Conservation (phyloP, 2,113 vertebrate species). For the Lycaon pictus region DNA sequence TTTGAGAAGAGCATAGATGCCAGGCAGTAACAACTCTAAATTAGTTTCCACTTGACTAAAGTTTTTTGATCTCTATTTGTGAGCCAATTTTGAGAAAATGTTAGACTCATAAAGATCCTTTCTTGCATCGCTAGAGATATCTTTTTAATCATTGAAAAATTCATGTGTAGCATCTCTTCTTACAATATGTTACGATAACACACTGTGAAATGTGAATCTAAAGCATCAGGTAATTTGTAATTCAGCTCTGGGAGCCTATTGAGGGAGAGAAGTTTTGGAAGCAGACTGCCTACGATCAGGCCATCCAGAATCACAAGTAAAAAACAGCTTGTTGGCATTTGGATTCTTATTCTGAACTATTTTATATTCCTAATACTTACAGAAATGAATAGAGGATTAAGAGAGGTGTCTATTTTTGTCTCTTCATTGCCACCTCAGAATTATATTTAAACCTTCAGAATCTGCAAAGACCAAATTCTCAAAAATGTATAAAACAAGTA, state of each 20-base stretch:
- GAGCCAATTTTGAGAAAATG: conserved; percentile 56
- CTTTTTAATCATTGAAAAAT: conserved; percentile 73
- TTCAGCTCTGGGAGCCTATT: conserved; percentile 7
- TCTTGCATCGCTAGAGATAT: conserved; percentile 48
- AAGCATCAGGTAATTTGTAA: conserved; percentile 61
- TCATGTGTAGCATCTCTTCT: conserved; percentile 42
- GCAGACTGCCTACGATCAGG: conserved; percentile 12
- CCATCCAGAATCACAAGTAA: background rate
- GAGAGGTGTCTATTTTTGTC: background rate
- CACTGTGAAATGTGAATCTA: conserved; percentile 56
- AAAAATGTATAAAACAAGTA: background rate
- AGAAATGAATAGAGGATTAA: background rate
- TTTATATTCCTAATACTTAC: background rate
- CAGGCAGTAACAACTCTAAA: conserved; percentile 11
- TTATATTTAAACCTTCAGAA: background rate
- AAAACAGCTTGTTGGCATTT: background rate
- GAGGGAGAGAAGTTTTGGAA: background rate
- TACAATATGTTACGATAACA: conserved; percentile 16
- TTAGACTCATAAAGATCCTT: conserved; percentile 44
- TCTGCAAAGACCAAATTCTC: background rate
- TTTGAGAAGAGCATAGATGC: background rate
- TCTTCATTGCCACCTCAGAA: background rate
- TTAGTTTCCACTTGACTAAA: conserved; percentile 63
- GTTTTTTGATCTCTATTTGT: conserved; percentile 55
- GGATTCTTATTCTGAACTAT: background rate